Conservation (phyloP, 2,888 invertebrate genomes). For the Ophion obscuratus region DNA sequence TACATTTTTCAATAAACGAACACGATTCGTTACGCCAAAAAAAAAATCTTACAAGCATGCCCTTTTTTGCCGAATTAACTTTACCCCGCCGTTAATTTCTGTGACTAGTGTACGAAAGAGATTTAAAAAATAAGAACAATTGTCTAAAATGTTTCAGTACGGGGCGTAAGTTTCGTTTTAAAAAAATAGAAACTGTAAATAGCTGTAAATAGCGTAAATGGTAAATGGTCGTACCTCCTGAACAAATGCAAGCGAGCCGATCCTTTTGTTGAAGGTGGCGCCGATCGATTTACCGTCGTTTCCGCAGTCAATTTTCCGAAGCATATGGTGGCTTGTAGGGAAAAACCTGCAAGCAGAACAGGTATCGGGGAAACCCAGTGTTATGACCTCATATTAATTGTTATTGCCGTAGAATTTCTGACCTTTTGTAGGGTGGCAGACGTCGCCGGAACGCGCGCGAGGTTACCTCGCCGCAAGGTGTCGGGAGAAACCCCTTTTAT, state of each 20-base stretch:
- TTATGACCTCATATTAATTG: background rate
- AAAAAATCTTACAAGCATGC: too few species aligned
- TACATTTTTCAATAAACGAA: too few species aligned
- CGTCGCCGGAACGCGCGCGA: background rate
- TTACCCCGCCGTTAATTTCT: too few species aligned
- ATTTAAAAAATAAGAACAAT: too few species aligned
- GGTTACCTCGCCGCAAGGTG: background rate
- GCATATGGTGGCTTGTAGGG: background rate
- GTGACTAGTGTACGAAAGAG: too few species aligned
- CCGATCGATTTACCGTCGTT: background rate
- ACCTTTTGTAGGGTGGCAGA: background rate
- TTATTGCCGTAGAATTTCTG: background rate
- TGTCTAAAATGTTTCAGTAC: too few species aligned
- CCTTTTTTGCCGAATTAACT: too few species aligned
- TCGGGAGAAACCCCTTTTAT: background rate
- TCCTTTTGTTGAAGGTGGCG: background rate
- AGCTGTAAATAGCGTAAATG: too few species aligned
- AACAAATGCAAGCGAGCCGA: background rate
- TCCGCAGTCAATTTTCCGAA: background rate
- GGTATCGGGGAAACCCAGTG: background rate
- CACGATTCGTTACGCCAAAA: too few species aligned
- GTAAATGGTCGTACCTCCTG: background rate
- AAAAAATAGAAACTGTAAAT: too few species aligned
- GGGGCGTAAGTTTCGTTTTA: too few species aligned
- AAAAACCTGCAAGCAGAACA: background rate